phyloP scores from a whole-genome alignment of 1,140 invertebrate species.

The Tribolium castaneum region DNA sequence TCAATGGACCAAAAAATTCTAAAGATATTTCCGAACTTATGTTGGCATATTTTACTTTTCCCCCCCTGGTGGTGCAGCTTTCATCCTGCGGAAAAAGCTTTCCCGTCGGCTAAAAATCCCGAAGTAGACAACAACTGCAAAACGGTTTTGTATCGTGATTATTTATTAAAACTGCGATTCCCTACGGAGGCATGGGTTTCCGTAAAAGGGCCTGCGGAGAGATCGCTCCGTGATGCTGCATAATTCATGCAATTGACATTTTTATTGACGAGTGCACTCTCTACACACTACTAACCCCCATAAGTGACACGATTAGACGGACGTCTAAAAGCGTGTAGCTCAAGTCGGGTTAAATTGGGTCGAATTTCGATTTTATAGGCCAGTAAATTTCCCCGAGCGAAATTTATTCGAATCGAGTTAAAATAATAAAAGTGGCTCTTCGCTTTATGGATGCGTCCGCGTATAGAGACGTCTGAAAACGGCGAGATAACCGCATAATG shows the following conservation, averaged over 20 bases:
- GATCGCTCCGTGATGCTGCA: constrained; percentile 23
- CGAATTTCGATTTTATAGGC: constrained; percentile 7
- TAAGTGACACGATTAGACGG: constrained; percentile 17
- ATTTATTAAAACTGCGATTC: constrained; percentile 10
- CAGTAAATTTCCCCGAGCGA: not conserved
- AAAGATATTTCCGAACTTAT: not conserved
- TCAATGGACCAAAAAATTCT: not conserved
- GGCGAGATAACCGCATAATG: constrained; percentile 8
- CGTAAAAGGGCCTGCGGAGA: constrained; percentile 28
- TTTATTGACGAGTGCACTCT: constrained; percentile 25
- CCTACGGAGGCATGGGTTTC: constrained; percentile 8
- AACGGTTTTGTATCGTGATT: constrained; percentile 11
- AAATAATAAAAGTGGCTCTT: not conserved
- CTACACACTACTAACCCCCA: constrained; percentile 30
- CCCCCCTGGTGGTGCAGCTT: too few relatives aligned
- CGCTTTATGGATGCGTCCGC: too few relatives aligned
- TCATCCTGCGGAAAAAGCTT: not conserved
- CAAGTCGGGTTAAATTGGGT: not conserved
- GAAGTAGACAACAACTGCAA: constrained; percentile 3
- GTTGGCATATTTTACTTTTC: too few relatives aligned
- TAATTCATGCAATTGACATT: constrained; percentile 33
- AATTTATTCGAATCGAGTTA: not conserved
- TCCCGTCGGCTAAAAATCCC: not conserved
- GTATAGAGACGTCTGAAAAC: constrained; percentile 9
- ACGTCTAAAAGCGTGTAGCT: not conserved